A percentile compares a stretch with the other conserved stretches of the same genome.
Evolutionary conservation across 2,888 invertebrate genomes (phyloP).

Genomic region (Coelinius sp.): DNA sequence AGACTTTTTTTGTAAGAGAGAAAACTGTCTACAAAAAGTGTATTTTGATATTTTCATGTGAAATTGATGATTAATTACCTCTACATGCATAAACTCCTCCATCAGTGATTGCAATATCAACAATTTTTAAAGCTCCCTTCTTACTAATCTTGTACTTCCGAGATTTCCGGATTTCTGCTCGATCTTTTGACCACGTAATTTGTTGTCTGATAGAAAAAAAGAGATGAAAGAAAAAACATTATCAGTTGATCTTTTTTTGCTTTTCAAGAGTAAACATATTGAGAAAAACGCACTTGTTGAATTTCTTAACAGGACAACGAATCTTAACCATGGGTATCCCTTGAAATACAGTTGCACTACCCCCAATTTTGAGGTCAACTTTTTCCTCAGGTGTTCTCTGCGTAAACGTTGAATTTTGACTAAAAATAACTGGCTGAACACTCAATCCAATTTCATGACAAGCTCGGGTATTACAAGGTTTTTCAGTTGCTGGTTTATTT

Average conservation of each 20-base stretch:
- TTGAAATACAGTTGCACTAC: constrained; percentile 89
- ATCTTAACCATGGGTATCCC: constrained; percentile 91
- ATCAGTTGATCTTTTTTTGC: background rate
- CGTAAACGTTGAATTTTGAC: constrained; percentile 83
- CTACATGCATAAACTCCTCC: constrained; percentile 90
- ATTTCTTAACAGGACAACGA: constrained; percentile 91
- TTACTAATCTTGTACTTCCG: constrained; percentile 90
- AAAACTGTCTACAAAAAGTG: no score
- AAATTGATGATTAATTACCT: constrained; percentile 70
- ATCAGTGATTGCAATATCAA: constrained; percentile 85
- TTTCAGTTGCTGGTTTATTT: constrained; percentile 82
- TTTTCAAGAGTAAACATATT: constrained; percentile 3
- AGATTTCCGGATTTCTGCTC: constrained; percentile 81
- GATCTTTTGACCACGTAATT: constrained; percentile 92
- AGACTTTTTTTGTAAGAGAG: no score
- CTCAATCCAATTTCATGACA: constrained; percentile 79
- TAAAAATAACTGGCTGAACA: constrained; percentile 83
- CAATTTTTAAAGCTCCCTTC: constrained; percentile 91
- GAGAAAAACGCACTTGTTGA: constrained; percentile 70
- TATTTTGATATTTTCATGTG: no score
- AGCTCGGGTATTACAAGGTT: constrained; percentile 88
- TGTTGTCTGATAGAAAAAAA: constrained; percentile 76
- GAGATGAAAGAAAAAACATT: no score
- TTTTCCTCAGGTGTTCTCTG: constrained; percentile 86
- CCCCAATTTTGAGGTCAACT: constrained; percentile 90